phyloP scores from a whole-genome alignment of 2,113 vertebrate species.

The Rhea pennata region DNA sequence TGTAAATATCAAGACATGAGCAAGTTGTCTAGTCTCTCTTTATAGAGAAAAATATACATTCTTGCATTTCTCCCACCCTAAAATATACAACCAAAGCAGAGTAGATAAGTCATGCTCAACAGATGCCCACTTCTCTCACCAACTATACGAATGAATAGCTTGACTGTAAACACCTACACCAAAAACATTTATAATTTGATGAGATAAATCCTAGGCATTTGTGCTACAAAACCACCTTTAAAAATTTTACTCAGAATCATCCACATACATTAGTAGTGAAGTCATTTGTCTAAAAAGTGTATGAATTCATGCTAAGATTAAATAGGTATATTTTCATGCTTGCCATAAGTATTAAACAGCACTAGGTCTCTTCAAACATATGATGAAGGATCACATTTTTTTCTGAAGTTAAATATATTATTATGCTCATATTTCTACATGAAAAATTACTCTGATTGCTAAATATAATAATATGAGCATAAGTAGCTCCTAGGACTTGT shows the following conservation, averaged over 20 bases:
- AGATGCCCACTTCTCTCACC: neutral
- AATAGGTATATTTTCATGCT: neutral
- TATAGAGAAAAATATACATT: neutral
- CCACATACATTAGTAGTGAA: neutral
- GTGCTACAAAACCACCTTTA: neutral
- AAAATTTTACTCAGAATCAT: neutral
- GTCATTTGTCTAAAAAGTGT: neutral
- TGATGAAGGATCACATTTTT: neutral
- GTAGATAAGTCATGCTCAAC: neutral
- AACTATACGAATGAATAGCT: neutral
- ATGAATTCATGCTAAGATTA: neutral
- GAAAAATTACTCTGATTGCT: neutral
- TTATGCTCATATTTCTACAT: neutral
- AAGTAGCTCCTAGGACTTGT: neutral
- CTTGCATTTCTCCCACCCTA: neutral
- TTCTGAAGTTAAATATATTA: neutral
- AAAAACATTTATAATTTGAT: neutral
- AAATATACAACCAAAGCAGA: neutral
- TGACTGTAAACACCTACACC: neutral
- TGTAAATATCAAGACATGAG: neutral
- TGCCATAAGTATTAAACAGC: neutral
- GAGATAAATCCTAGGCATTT: neutral
- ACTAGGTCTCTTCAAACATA: constrained; percentile 2
- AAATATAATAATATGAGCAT: neutral
- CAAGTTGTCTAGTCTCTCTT: neutral